A percentile compares a stretch with the other conserved stretches of the same genome.
Evolutionary conservation across 1,140 invertebrate species (phyloP).

Genomic region (Pemphigus obesinymphae): DNA sequence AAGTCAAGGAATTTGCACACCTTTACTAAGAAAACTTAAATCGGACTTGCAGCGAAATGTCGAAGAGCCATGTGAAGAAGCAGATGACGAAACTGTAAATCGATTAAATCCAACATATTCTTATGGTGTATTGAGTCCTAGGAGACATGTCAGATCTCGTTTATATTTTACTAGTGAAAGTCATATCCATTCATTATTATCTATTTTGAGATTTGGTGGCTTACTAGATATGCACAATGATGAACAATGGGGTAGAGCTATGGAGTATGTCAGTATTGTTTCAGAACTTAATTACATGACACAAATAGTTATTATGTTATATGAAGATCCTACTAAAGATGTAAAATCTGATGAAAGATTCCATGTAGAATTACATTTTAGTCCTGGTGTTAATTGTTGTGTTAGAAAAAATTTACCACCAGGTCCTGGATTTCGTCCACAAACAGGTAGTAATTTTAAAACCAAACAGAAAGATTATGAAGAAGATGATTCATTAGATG

Average conservation of each 20-base stretch:
- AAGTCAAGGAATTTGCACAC: conserved; percentile 95
- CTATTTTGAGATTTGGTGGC: conserved; percentile 89
- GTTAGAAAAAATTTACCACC: conserved; percentile 90
- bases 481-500: conserved; percentile 33
- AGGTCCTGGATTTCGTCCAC: conserved; percentile 87
- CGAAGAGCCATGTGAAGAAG: conserved; percentile 60
- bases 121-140: conserved; percentile 95
- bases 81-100: conserved; percentile 83
- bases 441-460: conserved; percentile 55
- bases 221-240: conserved; percentile 82
- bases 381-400: conserved; percentile 93
- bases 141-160: conserved; percentile 91
- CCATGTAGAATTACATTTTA: conserved; percentile 96
- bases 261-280: conserved; percentile 96
- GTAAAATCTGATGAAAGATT: conserved; percentile 82
- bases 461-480: conserved; percentile 35
- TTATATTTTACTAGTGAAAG: conserved; percentile 99
- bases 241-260: conserved; percentile 96
- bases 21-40: conserved; percentile 91
- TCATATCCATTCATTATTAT: conserved; percentile 96
- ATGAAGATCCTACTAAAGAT: conserved; percentile 96
- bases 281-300: conserved; percentile 99
- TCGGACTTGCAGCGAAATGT: conserved; percentile 92
- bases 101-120: conserved; percentile 94
- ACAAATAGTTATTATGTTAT: conserved; percentile 98